Evolutionary conservation across 2,888 invertebrate genomes (phyloP).

Genomic region (Microplitis deprimator): DNA sequence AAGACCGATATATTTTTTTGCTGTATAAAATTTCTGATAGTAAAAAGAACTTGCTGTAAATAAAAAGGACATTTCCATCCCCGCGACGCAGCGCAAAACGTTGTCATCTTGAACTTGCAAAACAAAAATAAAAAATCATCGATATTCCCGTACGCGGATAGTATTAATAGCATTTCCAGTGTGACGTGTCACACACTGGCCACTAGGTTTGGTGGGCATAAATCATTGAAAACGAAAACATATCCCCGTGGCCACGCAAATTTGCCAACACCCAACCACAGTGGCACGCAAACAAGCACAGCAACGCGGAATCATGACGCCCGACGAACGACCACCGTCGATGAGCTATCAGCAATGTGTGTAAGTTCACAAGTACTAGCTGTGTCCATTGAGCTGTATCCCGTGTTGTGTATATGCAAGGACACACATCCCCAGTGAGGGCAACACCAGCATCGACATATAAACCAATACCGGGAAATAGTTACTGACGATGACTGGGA

Average conservation of each 20-base stretch:
- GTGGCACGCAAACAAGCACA: conserved; percentile 69
- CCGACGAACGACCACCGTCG: conserved; percentile 55
- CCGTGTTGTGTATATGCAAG: conserved; percentile 35
- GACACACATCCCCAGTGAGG: neutral
- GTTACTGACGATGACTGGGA: conserved; percentile 31
- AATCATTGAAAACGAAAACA: conserved; percentile 72
- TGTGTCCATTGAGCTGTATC: neutral
- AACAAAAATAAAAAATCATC: conserved; percentile 43
- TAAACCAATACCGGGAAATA: neutral
- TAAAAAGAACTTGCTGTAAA: too few relatives aligned
- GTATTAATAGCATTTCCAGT: conserved; percentile 34
- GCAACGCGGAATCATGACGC: conserved; percentile 68
- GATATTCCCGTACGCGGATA: conserved; percentile 35
- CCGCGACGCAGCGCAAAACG: neutral
- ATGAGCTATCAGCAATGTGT: conserved; percentile 24
- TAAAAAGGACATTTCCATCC: neutral
- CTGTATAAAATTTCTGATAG: too few relatives aligned
- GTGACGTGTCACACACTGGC: conserved; percentile 51
- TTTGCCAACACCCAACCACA: conserved; percentile 71
- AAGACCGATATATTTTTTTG: too few relatives aligned
- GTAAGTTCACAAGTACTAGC: conserved; percentile 43
- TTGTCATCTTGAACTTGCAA: neutral
- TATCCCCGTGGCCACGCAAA: conserved; percentile 70
- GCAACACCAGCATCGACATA: neutral
- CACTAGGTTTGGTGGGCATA: conserved; percentile 65